phyloP scores from a whole-genome alignment of 2,888 invertebrate species.

The Pachliopta kotzebuea region DNA sequence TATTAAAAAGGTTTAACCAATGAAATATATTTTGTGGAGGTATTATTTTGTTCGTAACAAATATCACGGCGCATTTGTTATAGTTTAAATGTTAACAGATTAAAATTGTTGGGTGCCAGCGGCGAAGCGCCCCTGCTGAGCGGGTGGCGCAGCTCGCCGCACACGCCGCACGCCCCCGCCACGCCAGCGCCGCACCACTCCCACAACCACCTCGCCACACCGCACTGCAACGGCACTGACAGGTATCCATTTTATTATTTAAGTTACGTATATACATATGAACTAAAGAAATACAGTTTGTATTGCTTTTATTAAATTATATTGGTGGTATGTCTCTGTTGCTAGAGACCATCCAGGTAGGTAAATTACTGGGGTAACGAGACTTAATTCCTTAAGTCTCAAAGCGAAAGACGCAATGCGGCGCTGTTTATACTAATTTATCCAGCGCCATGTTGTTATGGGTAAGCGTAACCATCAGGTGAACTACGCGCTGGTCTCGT shows the following conservation, averaged over 20 bases:
- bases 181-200: constrained; percentile 76
- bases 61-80: background rate
- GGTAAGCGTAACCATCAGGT: no score
- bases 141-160: constrained; percentile 82
- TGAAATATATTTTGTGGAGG: background rate
- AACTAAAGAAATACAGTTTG: no score
- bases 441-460: no score
- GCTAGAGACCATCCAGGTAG: no score
- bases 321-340: no score
- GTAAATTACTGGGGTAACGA: no score
- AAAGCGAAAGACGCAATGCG: no score
- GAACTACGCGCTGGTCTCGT: no score
- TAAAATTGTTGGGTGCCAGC: constrained; percentile 86
- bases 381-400: no score
- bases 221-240: constrained; percentile 74
- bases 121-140: constrained; percentile 88
- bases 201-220: constrained; percentile 72
- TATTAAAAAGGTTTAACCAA: background rate
- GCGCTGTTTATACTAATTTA: no score
- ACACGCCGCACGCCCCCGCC: constrained; percentile 67
- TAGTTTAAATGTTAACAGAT: constrained; percentile 52
- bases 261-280: no score
- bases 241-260: constrained; percentile 44
- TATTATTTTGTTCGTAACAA: background rate
- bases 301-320: no score